Percentiles rank a stretch among this genome's conserved stretches.
phyloP scores from a whole-genome alignment of 2,888 invertebrate species.

The Patella caerulea region DNA sequence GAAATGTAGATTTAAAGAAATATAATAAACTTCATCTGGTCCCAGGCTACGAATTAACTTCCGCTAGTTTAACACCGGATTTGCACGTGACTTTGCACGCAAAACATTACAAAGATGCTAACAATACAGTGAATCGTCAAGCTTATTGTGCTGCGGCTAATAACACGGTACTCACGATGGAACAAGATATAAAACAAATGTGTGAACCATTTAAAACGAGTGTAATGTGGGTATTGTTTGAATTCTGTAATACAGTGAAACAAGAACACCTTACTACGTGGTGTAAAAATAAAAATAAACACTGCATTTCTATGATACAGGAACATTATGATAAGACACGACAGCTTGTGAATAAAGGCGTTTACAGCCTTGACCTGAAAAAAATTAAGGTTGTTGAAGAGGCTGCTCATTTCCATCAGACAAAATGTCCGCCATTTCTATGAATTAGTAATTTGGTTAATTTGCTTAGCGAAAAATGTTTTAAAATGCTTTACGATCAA shows the following conservation, averaged over 20 bases:
- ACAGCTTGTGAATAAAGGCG: background rate
- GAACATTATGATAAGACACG: background rate
- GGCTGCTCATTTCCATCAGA: background rate
- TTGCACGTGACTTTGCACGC: background rate
- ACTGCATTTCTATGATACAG: background rate
- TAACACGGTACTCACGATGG: background rate
- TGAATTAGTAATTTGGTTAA: too few relatives aligned
- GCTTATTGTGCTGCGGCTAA: background rate
- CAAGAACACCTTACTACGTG: background rate
- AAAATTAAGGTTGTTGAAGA: background rate
- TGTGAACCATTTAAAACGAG: background rate
- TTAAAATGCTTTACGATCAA: too few relatives aligned
- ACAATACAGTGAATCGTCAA: background rate
- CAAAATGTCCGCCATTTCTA: too few relatives aligned
- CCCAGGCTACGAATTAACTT: background rate
- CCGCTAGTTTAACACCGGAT: background rate
- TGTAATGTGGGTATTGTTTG: background rate
- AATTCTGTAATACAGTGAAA: background rate
- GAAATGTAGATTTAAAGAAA: background rate
- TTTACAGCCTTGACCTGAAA: background rate
- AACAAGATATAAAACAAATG: background rate
- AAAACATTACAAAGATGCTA: background rate
- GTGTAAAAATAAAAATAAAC: conserved; percentile 8
- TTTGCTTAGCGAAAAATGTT: too few relatives aligned
- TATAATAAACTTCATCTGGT: background rate